A percentile compares a stretch with the other conserved stretches of the same genome.
phyloP scores from a whole-genome alignment of 2,888 invertebrate species.

The Ischnura elegans region DNA sequence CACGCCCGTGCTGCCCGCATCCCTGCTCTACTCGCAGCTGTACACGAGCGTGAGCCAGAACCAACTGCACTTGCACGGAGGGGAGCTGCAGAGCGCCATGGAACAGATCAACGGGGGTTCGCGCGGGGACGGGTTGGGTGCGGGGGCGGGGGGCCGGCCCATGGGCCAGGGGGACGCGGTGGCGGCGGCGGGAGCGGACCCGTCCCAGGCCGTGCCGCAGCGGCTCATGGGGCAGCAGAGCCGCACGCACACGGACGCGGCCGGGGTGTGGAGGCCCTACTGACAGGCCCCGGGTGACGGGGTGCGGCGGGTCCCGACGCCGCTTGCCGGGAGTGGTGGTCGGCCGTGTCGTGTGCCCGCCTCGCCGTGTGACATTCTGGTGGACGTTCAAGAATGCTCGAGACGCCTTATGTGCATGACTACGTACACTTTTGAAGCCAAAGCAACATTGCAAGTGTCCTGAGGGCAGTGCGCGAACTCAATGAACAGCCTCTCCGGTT shows the following conservation, averaged over 20 bases:
- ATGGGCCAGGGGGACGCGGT: slow-evolving; percentile 57
- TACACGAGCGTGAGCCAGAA: slow-evolving; percentile 85
- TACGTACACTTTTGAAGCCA: neutral
- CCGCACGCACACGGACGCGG: slow-evolving; percentile 83
- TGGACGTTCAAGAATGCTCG: neutral
- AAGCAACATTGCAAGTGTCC: slow-evolving; percentile 16
- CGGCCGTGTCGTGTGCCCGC: slow-evolving; percentile 16
- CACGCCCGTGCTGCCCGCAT: slow-evolving; percentile 88
- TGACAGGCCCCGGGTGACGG: slow-evolving; percentile 29
- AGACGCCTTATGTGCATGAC: neutral
- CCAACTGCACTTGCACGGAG: slow-evolving; percentile 71
- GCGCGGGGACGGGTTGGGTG: neutral
- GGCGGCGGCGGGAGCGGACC: too few relatives aligned
- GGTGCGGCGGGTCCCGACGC: neutral
- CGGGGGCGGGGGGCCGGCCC: slow-evolving; percentile 28
- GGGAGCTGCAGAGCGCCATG: slow-evolving; percentile 70
- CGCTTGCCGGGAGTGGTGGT: neutral
- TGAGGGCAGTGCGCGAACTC: slow-evolving; percentile 20
- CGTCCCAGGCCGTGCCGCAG: slow-evolving; percentile 34
- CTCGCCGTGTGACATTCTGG: slow-evolving; percentile 16
- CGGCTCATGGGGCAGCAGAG: slow-evolving; percentile 77
- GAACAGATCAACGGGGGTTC: slow-evolving; percentile 70
- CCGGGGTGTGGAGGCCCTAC: slow-evolving; percentile 88
- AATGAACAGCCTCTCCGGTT: slow-evolving; percentile 49
- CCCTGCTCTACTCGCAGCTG: slow-evolving; percentile 90